These are phyloP conservation scores for Macrobrachium rosenbergii DNA, from an alignment of 1,140 invertebrate species.

Conservation along the genomic window DNA sequence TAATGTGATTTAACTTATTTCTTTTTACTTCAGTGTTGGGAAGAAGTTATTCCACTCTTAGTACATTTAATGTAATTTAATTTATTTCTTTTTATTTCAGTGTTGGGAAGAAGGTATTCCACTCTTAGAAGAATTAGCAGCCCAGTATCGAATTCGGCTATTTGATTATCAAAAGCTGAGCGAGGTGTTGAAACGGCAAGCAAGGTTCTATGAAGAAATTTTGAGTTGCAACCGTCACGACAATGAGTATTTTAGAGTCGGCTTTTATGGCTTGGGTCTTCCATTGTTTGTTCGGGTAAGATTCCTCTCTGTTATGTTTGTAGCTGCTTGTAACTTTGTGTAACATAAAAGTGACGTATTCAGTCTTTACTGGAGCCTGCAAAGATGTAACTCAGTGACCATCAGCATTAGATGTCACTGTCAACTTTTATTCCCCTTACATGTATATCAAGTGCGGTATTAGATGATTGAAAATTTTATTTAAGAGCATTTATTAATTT, in stretches of 20 bases:
- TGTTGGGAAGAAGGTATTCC: slow-evolving; percentile 97
- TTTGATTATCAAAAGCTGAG: slow-evolving; percentile 93
- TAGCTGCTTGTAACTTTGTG: too few relatives aligned
- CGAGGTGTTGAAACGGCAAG: slow-evolving; percentile 85
- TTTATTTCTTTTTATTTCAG: slow-evolving; percentile 69
- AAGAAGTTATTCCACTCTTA: slow-evolving; percentile 94
- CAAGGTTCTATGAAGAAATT: slow-evolving; percentile 92
- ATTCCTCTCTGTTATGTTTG: slow-evolving; percentile 52
- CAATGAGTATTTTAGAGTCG: slow-evolving; percentile 96
- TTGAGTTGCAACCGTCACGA: slow-evolving; percentile 87
- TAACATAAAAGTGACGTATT: too few relatives aligned
- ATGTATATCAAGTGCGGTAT: too few relatives aligned
- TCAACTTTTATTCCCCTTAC: too few relatives aligned
- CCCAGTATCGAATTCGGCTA: slow-evolving; percentile 88
- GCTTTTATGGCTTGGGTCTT: slow-evolving; percentile 94
- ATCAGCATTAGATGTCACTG: too few relatives aligned
- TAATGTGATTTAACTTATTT: too few relatives aligned
- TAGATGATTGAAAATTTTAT: too few relatives aligned
- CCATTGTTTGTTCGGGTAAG: slow-evolving; percentile 93
- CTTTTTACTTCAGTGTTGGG: slow-evolving; percentile 82
- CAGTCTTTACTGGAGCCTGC: too few relatives aligned
- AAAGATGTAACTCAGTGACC: too few relatives aligned
- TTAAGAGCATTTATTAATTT: too few relatives aligned
- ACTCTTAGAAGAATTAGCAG: slow-evolving; percentile 90
- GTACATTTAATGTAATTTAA: too few relatives aligned